Conservation (phyloP, 64 coral and sea anemone genomes). For the Pocillopora damicornis region DNA sequence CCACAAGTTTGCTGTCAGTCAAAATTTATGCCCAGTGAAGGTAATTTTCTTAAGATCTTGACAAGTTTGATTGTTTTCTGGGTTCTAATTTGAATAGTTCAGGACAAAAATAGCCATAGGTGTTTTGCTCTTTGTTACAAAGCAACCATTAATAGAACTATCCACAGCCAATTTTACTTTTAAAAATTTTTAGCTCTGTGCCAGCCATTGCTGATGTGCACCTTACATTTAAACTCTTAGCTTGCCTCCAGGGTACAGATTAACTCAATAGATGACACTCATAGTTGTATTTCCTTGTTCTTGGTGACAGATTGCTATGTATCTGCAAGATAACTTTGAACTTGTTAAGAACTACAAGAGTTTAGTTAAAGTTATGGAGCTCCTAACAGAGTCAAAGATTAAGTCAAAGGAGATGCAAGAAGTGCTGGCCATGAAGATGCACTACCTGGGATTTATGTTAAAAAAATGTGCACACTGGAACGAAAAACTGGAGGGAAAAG, state of each 20-base stretch:
- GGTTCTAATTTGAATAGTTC: not conserved
- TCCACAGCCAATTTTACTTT: not conserved
- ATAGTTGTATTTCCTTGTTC: not conserved
- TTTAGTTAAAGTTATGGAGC: conserved; percentile 72
- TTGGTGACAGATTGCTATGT: conserved; percentile 63
- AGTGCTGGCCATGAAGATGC: conserved; percentile 91
- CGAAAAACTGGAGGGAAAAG: conserved; percentile 64
- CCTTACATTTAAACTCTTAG: no score
- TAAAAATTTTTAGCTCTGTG: not conserved
- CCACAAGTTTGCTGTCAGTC: conserved; percentile 60
- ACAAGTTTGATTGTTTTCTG: not conserved
- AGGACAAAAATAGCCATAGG: no score
- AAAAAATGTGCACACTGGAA: conserved; percentile 77
- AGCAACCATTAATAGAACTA: no score
- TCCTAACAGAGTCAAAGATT: conserved; percentile 62
- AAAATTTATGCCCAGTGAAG: conserved; percentile 87
- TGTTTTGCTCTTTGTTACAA: no score
- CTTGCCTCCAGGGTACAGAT: no score
- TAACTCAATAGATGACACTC: not conserved
- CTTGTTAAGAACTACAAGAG: conserved; percentile 76
- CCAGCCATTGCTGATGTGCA: no score
- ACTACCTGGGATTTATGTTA: conserved; percentile 61
- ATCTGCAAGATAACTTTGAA: conserved; percentile 67
- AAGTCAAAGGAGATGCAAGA: conserved; percentile 69
- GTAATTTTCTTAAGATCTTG: conserved; percentile 16